Percentiles rank a stretch among this genome's conserved stretches.
phyloP scores from a whole-genome alignment of 2,797 vertebrate genomes.

The Masticophis lateralis region DNA sequence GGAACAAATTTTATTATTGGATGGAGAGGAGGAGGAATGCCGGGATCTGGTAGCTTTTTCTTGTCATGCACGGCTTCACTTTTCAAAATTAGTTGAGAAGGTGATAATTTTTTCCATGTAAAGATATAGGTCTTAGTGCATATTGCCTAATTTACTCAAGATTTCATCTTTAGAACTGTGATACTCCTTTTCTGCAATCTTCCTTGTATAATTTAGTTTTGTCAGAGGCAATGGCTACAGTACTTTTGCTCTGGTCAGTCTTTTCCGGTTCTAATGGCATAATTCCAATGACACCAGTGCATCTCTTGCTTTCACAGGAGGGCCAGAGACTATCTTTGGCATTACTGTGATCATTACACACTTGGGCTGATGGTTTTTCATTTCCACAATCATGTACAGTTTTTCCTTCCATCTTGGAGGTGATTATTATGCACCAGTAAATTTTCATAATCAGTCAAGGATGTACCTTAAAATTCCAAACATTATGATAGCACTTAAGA shows the following conservation, averaged over 20 bases:
- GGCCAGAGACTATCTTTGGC: not conserved
- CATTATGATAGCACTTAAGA: not conserved
- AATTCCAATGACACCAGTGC: not conserved
- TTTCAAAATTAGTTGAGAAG: not conserved
- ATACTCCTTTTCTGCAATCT: not conserved
- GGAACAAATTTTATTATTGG: too few relatives aligned
- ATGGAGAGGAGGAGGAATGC: too few relatives aligned
- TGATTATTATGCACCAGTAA: not conserved
- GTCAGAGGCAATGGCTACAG: not conserved
- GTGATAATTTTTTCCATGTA: not conserved
- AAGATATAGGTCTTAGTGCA: not conserved
- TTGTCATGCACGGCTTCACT: not conserved
- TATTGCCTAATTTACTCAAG: not conserved
- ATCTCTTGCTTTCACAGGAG: not conserved
- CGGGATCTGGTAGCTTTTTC: not conserved
- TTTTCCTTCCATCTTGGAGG: not conserved
- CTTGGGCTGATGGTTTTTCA: not conserved
- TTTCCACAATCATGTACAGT: not conserved
- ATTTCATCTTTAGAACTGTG: not conserved
- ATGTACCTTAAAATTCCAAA: constrained; percentile 1
- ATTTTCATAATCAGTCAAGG: not conserved
- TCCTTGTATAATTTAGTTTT: not conserved
- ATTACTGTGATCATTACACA: not conserved
- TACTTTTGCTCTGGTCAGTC: not conserved
- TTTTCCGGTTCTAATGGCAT: not conserved